Base-by-base conservation (phyloP, 1,140 invertebrate genomes). In the Eriocheir sinensis region DNA sequence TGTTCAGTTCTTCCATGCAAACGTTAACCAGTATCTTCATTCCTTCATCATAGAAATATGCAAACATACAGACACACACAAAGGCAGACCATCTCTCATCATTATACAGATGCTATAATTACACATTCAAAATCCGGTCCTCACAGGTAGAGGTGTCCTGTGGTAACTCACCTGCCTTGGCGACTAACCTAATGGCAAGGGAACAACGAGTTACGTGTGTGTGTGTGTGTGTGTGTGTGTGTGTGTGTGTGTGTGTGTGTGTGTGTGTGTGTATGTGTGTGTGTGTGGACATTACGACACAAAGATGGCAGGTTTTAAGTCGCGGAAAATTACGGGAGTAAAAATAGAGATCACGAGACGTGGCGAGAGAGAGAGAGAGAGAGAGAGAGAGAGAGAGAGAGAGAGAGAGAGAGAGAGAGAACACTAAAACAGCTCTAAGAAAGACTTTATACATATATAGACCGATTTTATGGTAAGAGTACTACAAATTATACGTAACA, bases 341-440 rank as follows among this genome's bases (percentile, higher is more conserved):
- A 72, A n/a, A 72, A 72, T 72, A 72, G 60, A 72, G 21, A 72
- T 72, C 60, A 72, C 60, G 60, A 72, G 60, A 72, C 60, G 21
- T n/a, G 27, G 27, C 1, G 27, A 72, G 60, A 72, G 60, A 72
- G 60, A 60, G 53, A 60, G 53, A 60, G 53, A 60, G 53, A 60
- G 53, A 60, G 53, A 60, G 53, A 60, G 53, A 60, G 53, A 60
- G 53, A 60, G 53, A 72, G 60, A 72, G 60, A 72, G 60, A 72
- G 60, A 72, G 60, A 72, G 60, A 72, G 60, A 72, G 60, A 72
- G 60, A 72, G 60, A 72, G 60, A 72, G 60, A 72, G 60, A 72
- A n/a, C n/a, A n/a, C n/a, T n/a, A n/a, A n/a, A n/a, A n/a, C n/a
- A n/a, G n/a, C n/a, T n/a, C n/a, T n/a, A n/a, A n/a, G n/a, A n/a